Evolutionary conservation across 2,797 vertebrate genomes (phyloP).

Genomic region (Rhabdomys pumilio): DNA sequence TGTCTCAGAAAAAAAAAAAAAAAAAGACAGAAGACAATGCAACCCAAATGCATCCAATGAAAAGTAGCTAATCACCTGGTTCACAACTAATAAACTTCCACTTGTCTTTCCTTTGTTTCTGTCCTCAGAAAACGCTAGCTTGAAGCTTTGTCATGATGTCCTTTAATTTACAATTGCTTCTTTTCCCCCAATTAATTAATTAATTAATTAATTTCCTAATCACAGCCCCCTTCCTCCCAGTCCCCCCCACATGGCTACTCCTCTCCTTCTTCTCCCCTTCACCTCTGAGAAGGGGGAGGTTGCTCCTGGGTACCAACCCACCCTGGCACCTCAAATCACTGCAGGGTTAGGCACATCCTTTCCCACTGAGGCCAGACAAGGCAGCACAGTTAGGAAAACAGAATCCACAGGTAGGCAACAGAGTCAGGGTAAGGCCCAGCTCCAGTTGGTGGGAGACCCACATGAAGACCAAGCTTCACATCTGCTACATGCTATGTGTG

Average conservation of each 20-base stretch:
- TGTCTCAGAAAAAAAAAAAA: too few relatives aligned
- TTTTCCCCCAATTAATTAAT: background rate
- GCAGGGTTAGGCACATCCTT: background rate
- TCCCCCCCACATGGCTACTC: background rate
- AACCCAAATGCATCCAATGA: background rate
- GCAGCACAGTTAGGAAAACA: background rate
- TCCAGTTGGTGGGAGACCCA: background rate
- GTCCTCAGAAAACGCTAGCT: background rate
- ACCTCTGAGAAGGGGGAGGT: background rate
- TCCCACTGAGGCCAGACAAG: background rate
- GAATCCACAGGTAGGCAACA: background rate
- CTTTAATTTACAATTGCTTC: background rate
- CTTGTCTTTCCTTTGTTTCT: background rate
- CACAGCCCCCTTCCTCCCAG: background rate
- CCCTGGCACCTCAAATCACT: background rate
- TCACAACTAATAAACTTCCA: background rate
- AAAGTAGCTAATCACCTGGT: background rate
- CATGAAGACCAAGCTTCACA: background rate
- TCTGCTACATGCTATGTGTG: background rate
- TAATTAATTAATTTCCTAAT: background rate
- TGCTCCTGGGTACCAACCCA: background rate
- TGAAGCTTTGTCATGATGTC: background rate
- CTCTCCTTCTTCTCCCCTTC: background rate
- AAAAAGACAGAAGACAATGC: background rate
- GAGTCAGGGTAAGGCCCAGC: background rate